phyloP scores from a whole-genome alignment of 2,888 invertebrate species.

The Coecobrya sp. region DNA sequence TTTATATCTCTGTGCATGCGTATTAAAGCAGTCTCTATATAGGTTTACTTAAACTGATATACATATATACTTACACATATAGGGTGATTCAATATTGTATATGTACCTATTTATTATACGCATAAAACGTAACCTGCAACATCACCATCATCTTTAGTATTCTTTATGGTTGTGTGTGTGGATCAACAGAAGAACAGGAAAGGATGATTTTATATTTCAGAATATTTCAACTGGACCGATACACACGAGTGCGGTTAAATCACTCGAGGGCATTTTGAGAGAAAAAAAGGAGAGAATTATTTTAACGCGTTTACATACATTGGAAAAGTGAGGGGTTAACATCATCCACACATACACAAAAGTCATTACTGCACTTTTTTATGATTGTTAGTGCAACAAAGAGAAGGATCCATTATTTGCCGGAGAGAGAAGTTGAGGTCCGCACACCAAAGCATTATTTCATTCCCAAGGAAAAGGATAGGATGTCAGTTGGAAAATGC shows the following conservation, averaged over 20 bases:
- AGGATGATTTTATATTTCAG: not conserved
- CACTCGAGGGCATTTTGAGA: conserved; percentile 72
- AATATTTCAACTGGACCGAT: conserved; percentile 32
- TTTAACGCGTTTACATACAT: not conserved
- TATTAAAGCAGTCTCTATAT: not conserved
- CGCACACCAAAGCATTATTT: not conserved
- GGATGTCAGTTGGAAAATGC: conserved; percentile 16
- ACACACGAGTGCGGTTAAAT: conserved; percentile 65
- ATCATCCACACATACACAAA: not conserved
- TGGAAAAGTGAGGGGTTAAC: not conserved
- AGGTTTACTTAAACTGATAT: not conserved
- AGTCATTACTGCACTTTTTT: conserved; percentile 1
- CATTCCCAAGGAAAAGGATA: not conserved
- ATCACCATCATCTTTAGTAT: conserved; percentile 13
- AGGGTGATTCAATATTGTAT: not conserved
- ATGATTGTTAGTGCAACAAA: not conserved
- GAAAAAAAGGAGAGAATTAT: not conserved
- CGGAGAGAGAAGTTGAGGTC: not conserved
- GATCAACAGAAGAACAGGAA: conserved; percentile 32
- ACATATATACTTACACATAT: not conserved
- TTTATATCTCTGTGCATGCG: not conserved
- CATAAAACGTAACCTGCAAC: conserved; percentile 30
- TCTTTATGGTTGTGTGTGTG: not conserved
- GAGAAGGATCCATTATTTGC: conserved; percentile 13
- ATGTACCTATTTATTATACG: conserved; percentile 9